phyloP scores from a whole-genome alignment of 2,113 vertebrate species.

The Dipodomys ordii region DNA sequence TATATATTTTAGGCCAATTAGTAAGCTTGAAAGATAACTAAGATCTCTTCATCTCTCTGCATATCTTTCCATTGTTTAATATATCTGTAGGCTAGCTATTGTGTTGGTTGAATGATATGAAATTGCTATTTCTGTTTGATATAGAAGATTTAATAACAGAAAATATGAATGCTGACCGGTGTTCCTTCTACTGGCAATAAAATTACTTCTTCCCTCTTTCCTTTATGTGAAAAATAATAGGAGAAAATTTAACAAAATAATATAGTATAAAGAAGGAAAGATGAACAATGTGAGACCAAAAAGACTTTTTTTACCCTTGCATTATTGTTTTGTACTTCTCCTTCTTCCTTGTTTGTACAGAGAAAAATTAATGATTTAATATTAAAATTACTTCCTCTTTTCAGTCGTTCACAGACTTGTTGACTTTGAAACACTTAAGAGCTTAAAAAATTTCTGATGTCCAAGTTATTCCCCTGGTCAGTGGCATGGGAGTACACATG shows the following conservation, averaged over 20 bases:
- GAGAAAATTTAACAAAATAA: no score
- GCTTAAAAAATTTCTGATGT: not conserved
- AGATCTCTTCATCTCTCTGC: not conserved
- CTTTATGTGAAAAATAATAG: fast-evolving
- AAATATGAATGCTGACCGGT: not conserved
- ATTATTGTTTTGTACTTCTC: not conserved
- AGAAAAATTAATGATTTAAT: not conserved
- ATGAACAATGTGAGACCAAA: no score
- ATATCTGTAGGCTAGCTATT: not conserved
- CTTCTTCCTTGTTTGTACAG: not conserved
- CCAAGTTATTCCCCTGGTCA: fast-evolving
- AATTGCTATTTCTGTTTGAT: not conserved
- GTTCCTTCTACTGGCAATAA: not conserved
- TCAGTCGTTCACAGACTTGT: not conserved
- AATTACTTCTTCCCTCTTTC: not conserved
- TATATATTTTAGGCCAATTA: not conserved
- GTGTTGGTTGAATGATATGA: not conserved
- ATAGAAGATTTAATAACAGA: not conserved
- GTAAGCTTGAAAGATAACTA: not conserved
- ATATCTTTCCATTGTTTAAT: not conserved
- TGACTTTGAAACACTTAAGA: not conserved
- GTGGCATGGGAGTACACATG: fast-evolving
- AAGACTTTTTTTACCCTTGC: not conserved
- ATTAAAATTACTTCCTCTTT: not conserved
- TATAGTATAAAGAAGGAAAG: no score